Evolutionary conservation across 2,113 vertebrate species (phyloP).

Genomic region (Pterophyllum scalare): DNA sequence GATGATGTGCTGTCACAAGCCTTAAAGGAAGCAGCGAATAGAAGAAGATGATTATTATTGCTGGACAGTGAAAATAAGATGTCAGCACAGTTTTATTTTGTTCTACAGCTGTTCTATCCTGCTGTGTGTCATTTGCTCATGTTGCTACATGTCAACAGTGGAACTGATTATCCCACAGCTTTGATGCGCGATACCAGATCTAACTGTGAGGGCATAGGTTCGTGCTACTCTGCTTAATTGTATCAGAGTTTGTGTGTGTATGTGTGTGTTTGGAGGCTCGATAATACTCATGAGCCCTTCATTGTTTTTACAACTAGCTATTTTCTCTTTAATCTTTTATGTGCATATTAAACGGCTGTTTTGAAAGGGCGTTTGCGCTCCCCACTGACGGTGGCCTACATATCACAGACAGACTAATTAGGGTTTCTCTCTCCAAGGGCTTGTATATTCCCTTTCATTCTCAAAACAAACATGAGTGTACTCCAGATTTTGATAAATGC

Average conservation of each 20-base stretch:
- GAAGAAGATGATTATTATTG: neutral
- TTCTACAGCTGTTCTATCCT: neutral
- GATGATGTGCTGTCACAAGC: neutral
- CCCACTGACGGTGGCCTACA: constrained; percentile 57
- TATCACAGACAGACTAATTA: constrained; percentile 71
- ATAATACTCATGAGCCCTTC: constrained; percentile 12
- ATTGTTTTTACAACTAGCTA: constrained; percentile 47
- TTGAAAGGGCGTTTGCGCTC: constrained; percentile 49
- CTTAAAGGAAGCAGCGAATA: neutral
- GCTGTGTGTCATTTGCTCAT: neutral
- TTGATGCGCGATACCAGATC: constrained; percentile 6
- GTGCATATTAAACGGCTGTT: constrained; percentile 71
- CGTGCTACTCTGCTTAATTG: neutral
- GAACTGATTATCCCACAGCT: neutral
- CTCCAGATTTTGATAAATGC: constrained; percentile 29
- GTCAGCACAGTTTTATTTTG: neutral
- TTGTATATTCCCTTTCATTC: constrained; percentile 36
- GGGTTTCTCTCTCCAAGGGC: constrained; percentile 41
- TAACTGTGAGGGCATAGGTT: neutral
- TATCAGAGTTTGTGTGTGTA: neutral
- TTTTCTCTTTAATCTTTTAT: constrained; percentile 76
- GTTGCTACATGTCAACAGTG: neutral
- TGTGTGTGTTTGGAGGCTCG: neutral
- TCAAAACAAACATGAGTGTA: constrained; percentile 55
- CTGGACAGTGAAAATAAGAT: neutral